Evolutionary conservation across 2,113 vertebrate genomes (phyloP).

Genomic region (Urocitellus parryii): DNA sequence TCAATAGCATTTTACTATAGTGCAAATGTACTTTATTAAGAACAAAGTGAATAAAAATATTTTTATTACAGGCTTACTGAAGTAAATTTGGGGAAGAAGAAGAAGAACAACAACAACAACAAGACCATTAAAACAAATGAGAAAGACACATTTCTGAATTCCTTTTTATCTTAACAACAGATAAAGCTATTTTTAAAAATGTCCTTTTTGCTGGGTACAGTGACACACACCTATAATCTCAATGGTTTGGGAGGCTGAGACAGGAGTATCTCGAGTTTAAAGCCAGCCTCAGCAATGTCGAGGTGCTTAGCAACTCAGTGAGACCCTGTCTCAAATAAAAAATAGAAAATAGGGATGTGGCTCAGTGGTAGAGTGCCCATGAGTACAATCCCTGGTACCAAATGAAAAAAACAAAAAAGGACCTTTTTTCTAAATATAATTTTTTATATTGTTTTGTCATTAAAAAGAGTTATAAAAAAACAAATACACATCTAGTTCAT

Average conservation of each 20-base stretch:
- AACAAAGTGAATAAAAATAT: slow-evolving; percentile 47
- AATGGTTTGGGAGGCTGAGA: too few relatives aligned
- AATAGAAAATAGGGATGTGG: too few relatives aligned
- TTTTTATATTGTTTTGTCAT: neutral
- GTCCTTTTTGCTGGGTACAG: neutral
- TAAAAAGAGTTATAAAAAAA: slow-evolving; percentile 35
- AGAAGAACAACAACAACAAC: neutral
- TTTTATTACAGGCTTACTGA: slow-evolving; percentile 10
- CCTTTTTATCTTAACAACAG: neutral
- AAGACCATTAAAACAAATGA: neutral
- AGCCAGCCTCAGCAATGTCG: too few relatives aligned
- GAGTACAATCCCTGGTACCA: too few relatives aligned
- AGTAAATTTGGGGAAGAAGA: neutral
- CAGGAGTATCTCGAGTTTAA: too few relatives aligned
- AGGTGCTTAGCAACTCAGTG: too few relatives aligned
- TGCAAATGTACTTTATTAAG: slow-evolving; percentile 36
- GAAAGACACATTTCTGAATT: neutral
- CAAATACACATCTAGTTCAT: slow-evolving; percentile 1
- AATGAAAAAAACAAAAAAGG: too few relatives aligned
- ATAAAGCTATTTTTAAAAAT: neutral
- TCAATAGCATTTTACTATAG: slow-evolving; percentile 35
- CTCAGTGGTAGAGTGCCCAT: too few relatives aligned
- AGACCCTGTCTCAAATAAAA: too few relatives aligned
- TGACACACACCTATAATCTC: too few relatives aligned
- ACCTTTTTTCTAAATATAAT: neutral